A percentile compares a stretch with the other conserved stretches of the same genome.
phyloP scores from a whole-genome alignment of 1,140 invertebrate species.

The Drosophila tropicalis region DNA sequence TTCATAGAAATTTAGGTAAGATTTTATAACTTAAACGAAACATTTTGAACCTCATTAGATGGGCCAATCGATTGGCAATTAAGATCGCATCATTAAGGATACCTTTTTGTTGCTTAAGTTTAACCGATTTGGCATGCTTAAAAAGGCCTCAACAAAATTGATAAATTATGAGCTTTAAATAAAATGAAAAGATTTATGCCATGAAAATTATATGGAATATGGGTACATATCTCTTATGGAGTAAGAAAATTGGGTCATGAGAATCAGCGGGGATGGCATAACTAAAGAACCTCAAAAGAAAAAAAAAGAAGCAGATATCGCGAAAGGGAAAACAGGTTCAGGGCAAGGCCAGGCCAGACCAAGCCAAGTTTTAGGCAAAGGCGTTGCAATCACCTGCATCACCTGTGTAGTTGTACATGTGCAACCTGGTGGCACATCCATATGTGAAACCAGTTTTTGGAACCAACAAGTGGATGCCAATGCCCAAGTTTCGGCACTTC shows the following conservation, averaged over 20 bases:
- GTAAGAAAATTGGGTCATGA: conserved; percentile 69
- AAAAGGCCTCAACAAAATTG: neutral
- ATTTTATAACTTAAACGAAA: no score
- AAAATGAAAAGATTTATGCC: conserved; percentile 45
- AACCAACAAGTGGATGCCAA: conserved; percentile 71
- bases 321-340: conserved; percentile 62
- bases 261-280: conserved; percentile 34
- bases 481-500: conserved; percentile 79
- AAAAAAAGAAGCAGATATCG: conserved; percentile 6
- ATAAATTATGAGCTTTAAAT: conserved; percentile 46
- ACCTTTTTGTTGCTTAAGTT: neutral
- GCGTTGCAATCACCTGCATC: conserved; percentile 70
- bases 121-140: conserved; percentile 3
- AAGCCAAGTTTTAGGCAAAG: conserved; percentile 27
- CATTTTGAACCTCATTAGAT: neutral
- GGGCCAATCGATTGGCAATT: neutral
- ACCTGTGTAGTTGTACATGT: conserved; percentile 8
- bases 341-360: conserved; percentile 64
- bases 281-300: conserved; percentile 1
- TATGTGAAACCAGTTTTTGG: conserved; percentile 60
- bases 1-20: no score
- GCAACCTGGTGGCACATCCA: conserved; percentile 47
- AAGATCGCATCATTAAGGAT: neutral
- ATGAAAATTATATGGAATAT: conserved; percentile 42
- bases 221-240: neutral